Evolutionary conservation across 2,113 vertebrate genomes (phyloP).

Genomic region (Argyrosomus japonicus): DNA sequence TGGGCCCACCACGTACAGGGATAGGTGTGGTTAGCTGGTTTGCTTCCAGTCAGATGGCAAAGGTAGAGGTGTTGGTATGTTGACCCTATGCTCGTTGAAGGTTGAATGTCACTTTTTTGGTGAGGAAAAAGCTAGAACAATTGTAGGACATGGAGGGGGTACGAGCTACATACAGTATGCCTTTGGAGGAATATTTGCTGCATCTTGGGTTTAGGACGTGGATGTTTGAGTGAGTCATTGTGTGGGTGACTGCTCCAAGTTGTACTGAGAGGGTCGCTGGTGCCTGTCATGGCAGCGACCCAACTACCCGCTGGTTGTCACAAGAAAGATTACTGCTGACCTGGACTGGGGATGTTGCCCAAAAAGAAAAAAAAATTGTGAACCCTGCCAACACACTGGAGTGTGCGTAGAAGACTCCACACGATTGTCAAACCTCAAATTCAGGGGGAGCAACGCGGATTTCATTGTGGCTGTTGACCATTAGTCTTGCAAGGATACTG

Average conservation of each 20-base stretch:
- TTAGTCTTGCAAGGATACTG: neutral
- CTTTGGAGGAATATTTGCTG: neutral
- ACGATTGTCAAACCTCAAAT: neutral
- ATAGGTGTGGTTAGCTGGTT: neutral
- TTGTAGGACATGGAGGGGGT: neutral
- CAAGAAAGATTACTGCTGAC: constrained; percentile 26
- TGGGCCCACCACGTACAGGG: neutral
- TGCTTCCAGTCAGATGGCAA: neutral
- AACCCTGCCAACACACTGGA: constrained; percentile 15
- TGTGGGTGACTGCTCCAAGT: neutral
- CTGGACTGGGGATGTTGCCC: neutral
- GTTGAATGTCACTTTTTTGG: neutral
- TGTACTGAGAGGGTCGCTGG: neutral
- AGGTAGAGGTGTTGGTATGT: neutral
- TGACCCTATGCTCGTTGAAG: neutral
- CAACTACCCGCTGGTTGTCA: neutral
- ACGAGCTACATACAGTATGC: neutral
- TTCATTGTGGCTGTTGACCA: neutral
- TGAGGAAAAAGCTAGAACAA: neutral
- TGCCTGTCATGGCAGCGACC: constrained; percentile 19
- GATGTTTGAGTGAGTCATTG: constrained; percentile 1
- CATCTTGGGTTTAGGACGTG: neutral
- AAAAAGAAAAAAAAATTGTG: constrained; percentile 2
- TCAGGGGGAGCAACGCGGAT: neutral
- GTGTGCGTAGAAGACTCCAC: neutral